Conservation (phyloP, 2,888 invertebrate genomes). For the Thumatha senex region DNA sequence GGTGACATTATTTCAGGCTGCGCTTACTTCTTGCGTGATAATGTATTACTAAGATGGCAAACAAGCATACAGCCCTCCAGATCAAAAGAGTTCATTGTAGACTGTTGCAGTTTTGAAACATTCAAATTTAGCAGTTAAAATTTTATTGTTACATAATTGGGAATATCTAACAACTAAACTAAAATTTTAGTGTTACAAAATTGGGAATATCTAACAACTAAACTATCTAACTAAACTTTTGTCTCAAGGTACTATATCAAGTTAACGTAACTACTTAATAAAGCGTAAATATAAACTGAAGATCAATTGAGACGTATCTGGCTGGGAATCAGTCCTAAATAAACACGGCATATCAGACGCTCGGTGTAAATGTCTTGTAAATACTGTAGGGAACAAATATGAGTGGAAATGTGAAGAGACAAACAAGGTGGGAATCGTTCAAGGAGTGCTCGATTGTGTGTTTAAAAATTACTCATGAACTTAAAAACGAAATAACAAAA, state of each 20-base stretch:
- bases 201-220: too few relatives aligned
- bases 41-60: not conserved
- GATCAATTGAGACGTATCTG: conserved; percentile 27
- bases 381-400: conserved; percentile 59
- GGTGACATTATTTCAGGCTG: not conserved
- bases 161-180: too few relatives aligned
- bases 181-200: too few relatives aligned
- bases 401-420: conserved; percentile 24
- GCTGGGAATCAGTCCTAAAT: conserved; percentile 62
- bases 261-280: conserved; percentile 31
- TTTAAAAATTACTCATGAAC: conserved; percentile 13
- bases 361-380: conserved; percentile 56
- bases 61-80: too few relatives aligned
- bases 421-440: conserved; percentile 4
- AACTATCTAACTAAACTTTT: too few relatives aligned
- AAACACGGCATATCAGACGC: conserved; percentile 52
- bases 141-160: too few relatives aligned
- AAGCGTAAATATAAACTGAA: conserved; percentile 30
- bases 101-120: too few relatives aligned
- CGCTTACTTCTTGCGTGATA: not conserved
- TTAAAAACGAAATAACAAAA: conserved; percentile 1
- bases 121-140: too few relatives aligned
- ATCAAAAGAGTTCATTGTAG: too few relatives aligned
- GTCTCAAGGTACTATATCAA: conserved; percentile 10
- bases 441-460: conserved; percentile 16